These are phyloP conservation scores for Hypena proboscidalis DNA, from an alignment of 2,888 invertebrate species.

Conservation along the genomic window DNA sequence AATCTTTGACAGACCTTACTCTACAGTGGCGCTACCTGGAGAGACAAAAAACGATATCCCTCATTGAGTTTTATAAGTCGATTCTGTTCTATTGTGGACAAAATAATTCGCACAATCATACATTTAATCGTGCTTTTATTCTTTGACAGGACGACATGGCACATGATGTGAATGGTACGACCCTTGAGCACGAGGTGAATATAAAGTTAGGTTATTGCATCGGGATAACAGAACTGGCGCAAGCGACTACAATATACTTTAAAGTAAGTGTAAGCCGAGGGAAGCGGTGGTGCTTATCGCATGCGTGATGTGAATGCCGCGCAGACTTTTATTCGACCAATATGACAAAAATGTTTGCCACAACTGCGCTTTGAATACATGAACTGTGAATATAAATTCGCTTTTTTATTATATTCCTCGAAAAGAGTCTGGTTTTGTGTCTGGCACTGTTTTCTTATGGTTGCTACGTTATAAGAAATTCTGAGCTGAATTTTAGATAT, in stretches of 20 bases:
- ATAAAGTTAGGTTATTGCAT: conserved; percentile 61
- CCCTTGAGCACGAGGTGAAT: conserved; percentile 70
- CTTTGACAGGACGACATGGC: too few relatives aligned
- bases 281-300: conserved; percentile 72
- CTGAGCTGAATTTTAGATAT: background rate
- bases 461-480: background rate
- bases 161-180: too few relatives aligned
- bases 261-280: conserved; percentile 67
- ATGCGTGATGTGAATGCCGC: conserved; percentile 71
- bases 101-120: too few relatives aligned
- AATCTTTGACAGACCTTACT: too few relatives aligned
- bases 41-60: too few relatives aligned
- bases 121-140: too few relatives aligned
- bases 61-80: too few relatives aligned
- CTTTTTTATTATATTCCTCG: conserved; percentile 28
- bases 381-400: conserved; percentile 53
- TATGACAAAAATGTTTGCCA: conserved; percentile 73
- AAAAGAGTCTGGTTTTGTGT: background rate
- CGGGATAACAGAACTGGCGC: conserved; percentile 59
- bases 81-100: too few relatives aligned
- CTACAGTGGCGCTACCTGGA: too few relatives aligned
- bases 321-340: conserved; percentile 68
- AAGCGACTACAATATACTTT: conserved; percentile 72
- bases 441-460: background rate
- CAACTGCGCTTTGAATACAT: conserved; percentile 70